These are phyloP conservation scores for Electrophaes corylata DNA, from an alignment of 2,888 invertebrate genomes.

Conservation along the genomic window DNA sequence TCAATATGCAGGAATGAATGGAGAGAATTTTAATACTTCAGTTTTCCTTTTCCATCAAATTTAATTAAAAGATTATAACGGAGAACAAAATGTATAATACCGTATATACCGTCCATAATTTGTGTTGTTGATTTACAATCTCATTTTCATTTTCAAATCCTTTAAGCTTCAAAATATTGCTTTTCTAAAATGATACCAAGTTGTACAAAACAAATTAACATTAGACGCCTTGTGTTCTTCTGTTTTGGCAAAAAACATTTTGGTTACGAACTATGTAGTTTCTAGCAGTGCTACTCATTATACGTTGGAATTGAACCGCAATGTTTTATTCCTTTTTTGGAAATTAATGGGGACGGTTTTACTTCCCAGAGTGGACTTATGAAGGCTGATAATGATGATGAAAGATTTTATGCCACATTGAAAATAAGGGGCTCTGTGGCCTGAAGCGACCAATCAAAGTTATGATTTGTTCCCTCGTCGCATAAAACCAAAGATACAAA, in stretches of 20 bases:
- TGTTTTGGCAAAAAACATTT: background rate
- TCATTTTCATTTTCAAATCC: constrained; percentile 17
- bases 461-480: constrained; percentile 61
- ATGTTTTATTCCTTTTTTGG: no score
- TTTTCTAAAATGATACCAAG: constrained; percentile 3
- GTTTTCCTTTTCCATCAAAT: constrained; percentile 11
- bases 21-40: constrained; percentile 1
- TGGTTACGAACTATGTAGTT: no score
- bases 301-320: no score
- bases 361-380: no score
- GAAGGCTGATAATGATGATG: no score
- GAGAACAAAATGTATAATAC: constrained; percentile 3
- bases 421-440: constrained; percentile 42
- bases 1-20: constrained; percentile 18
- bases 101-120: background rate
- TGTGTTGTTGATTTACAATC: constrained; percentile 12
- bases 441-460: constrained; percentile 61
- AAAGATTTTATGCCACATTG: background rate
- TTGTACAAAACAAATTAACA: background rate
- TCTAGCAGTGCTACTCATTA: no score
- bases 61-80: constrained; percentile 15
- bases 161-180: constrained; percentile 9
- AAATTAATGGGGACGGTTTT: no score
- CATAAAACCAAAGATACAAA: constrained; percentile 58
- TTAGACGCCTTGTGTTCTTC: background rate